A percentile compares a stretch with the other conserved stretches of the same genome.
phyloP scores from a whole-genome alignment of 2,113 vertebrate species.

The Prionailurus bengalensis region DNA sequence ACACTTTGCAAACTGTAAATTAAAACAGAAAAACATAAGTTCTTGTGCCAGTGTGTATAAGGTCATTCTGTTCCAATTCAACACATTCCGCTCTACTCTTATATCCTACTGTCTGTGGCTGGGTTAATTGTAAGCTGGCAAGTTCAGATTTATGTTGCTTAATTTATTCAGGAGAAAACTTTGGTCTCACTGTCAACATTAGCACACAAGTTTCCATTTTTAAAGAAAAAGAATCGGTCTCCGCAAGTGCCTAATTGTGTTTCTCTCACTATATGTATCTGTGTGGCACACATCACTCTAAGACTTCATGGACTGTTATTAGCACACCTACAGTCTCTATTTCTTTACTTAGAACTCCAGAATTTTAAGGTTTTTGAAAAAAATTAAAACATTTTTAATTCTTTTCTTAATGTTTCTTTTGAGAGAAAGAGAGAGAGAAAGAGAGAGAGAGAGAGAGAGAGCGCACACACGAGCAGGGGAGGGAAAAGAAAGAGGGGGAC shows the following conservation, averaged over 20 bases:
- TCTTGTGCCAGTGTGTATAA: constrained; percentile 43
- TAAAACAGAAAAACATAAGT: constrained; percentile 65
- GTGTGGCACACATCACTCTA: neutral
- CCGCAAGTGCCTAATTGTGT: neutral
- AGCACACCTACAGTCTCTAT: neutral
- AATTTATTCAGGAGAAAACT: constrained; percentile 35
- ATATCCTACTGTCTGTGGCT: neutral
- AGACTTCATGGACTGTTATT: neutral
- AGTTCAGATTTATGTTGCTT: constrained; percentile 29
- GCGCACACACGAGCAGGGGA: too few species aligned
- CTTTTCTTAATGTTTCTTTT: too few species aligned
- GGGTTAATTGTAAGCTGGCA: neutral
- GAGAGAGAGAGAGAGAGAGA: too few species aligned
- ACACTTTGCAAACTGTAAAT: constrained; percentile 67
- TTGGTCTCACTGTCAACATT: neutral
- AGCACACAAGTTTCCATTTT: neutral
- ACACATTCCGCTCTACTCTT: neutral
- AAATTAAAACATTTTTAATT: too few species aligned
- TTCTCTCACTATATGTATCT: neutral
- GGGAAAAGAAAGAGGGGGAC: too few species aligned
- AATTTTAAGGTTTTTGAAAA: neutral
- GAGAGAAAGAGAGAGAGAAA: too few species aligned
- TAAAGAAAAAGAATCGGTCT: constrained; percentile 21
- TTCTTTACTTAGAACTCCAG: neutral
- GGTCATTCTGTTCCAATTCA: constrained; percentile 15